Evolutionary conservation across 2,888 invertebrate genomes (phyloP).

Genomic region (Acanthosepion lycidas): DNA sequence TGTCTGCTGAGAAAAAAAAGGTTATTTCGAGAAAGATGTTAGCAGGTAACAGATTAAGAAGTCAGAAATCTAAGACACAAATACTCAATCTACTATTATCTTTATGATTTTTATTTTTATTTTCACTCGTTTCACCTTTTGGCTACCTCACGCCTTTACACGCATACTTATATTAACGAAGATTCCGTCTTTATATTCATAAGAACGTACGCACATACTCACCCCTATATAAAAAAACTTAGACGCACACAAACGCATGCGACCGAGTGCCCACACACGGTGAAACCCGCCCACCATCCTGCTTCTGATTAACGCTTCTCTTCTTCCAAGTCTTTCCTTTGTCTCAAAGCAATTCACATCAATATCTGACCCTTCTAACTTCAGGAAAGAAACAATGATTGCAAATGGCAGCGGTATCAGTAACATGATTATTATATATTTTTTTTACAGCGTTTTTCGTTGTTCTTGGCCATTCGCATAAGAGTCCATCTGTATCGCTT

Average conservation of each 20-base stretch:
- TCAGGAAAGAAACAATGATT: background rate
- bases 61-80: too few species aligned
- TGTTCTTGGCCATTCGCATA: background rate
- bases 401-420: background rate
- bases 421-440: background rate
- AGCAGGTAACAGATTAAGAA: too few species aligned
- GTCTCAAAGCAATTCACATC: background rate
- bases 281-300: background rate
- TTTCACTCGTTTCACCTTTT: too few species aligned
- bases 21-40: too few species aligned
- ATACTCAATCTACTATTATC: too few species aligned
- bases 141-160: background rate
- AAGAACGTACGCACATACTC: background rate
- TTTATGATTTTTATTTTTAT: too few species aligned
- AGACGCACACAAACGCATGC: background rate
- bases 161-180: background rate
- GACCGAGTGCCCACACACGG: background rate
- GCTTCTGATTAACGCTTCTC: too few species aligned
- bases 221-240: background rate
- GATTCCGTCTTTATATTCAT: too few species aligned
- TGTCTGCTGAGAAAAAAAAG: too few species aligned
- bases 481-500: background rate
- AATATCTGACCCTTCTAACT: background rate
- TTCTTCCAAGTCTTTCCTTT: background rate
- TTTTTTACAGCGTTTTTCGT: background rate